A percentile compares a stretch with the other conserved stretches of the same genome.
Conservation (phyloP, 2,113 vertebrate species). For the Bos javanicus region DNA sequence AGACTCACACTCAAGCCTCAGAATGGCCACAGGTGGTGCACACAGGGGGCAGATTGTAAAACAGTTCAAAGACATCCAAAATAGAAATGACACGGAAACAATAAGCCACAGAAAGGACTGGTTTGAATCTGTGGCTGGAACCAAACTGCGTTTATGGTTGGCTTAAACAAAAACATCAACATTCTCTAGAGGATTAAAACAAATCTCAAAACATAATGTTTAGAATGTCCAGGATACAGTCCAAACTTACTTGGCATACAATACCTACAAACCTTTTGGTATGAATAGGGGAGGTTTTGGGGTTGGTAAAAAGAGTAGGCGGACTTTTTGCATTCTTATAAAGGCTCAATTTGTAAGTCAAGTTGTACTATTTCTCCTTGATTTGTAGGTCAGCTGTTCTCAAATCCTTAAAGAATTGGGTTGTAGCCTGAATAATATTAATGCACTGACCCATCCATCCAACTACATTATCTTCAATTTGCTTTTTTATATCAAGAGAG, state of each 20-base stretch:
- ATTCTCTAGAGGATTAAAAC: neutral
- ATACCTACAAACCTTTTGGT: neutral
- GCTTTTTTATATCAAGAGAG: neutral
- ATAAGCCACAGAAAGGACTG: neutral
- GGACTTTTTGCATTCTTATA: neutral
- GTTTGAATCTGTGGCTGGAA: neutral
- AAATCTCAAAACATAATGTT: neutral
- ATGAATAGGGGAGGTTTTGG: neutral
- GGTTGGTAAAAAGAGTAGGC: neutral
- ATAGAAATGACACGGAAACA: neutral
- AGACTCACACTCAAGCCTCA: neutral
- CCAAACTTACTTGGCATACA: neutral
- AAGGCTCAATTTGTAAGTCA: neutral
- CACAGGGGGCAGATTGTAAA: neutral
- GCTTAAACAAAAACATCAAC: neutral
- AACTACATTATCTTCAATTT: neutral
- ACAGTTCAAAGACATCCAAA: neutral
- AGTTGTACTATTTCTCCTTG: neutral
- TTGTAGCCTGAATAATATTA: neutral
- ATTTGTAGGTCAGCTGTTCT: neutral
- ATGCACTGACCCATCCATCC: neutral
- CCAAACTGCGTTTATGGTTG: neutral
- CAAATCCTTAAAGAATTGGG: neutral
- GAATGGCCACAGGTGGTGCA: neutral
- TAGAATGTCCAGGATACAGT: neutral